Evolutionary conservation across 2,888 invertebrate species (phyloP).

Genomic region (Meta bourneti): DNA sequence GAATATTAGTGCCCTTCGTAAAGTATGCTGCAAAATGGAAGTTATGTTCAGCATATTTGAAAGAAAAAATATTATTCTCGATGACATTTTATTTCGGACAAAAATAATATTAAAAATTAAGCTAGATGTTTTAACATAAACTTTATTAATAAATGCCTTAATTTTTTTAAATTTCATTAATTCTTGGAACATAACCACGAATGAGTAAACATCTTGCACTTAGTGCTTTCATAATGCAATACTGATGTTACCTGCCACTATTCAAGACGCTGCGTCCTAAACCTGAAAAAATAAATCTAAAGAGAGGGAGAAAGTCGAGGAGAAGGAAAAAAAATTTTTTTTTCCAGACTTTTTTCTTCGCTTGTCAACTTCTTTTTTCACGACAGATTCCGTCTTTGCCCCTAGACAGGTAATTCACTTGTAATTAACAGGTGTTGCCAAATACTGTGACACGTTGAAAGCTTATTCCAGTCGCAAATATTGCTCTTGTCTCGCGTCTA

Average conservation of each 20-base stretch:
- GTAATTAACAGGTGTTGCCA: constrained; percentile 66
- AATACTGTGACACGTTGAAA: constrained; percentile 54
- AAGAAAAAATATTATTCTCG: too few relatives aligned
- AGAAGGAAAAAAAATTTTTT: background rate
- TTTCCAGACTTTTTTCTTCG: constrained; percentile 6
- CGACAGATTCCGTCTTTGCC: constrained; percentile 7
- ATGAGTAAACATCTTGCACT: background rate
- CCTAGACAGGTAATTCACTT: constrained; percentile 70
- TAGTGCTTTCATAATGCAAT: background rate
- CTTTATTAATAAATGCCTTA: too few relatives aligned
- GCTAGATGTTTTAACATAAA: too few relatives aligned
- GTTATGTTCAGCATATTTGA: too few relatives aligned
- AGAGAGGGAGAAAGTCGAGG: background rate
- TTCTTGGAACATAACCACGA: background rate
- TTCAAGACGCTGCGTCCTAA: background rate
- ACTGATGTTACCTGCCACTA: background rate
- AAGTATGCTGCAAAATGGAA: too few relatives aligned
- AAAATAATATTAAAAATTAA: too few relatives aligned
- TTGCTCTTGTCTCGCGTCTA: constrained; percentile 16
- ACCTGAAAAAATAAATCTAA: background rate
- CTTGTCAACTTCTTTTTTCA: background rate
- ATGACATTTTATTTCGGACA: too few relatives aligned
- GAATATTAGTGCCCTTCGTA: too few relatives aligned
- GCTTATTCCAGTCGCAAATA: constrained; percentile 41
- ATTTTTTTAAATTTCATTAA: too few relatives aligned